A percentile compares a stretch with the other conserved stretches of the same genome.
Conservation (phyloP, 2,888 invertebrate species). For the Matsumyia berberina region DNA sequence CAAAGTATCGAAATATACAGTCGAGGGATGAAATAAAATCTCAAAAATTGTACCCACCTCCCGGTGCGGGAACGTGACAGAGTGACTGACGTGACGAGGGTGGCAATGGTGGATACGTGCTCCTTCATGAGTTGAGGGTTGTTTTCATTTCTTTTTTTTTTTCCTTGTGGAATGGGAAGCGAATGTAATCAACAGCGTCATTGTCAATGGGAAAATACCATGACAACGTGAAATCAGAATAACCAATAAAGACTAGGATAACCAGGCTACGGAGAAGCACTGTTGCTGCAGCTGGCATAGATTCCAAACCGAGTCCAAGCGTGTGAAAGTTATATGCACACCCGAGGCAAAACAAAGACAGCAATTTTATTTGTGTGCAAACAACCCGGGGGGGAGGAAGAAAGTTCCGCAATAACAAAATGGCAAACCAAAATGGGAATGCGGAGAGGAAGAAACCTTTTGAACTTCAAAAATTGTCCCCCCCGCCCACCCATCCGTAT, state of each 20-base stretch:
- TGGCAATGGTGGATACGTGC: conserved; percentile 21
- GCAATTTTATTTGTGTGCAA: conserved; percentile 18
- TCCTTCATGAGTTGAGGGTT: conserved; percentile 12
- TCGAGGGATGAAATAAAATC: conserved; percentile 64
- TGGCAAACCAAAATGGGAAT: background rate
- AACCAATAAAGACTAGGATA: conserved; percentile 52
- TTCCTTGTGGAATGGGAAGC: conserved; percentile 9
- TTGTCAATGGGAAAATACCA: conserved; percentile 57
- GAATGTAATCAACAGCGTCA: conserved; percentile 72
- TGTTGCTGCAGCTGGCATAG: conserved; percentile 57
- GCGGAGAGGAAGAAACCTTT: conserved; percentile 17
- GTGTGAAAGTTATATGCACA: conserved; percentile 42
- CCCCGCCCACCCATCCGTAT: background rate
- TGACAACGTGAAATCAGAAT: conserved; percentile 58
- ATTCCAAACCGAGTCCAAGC: conserved; percentile 18
- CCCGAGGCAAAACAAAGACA: conserved; percentile 9
- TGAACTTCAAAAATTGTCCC: conserved; percentile 58
- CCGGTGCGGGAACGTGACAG: conserved; percentile 62
- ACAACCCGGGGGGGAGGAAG: background rate
- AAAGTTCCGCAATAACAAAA: conserved; percentile 14
- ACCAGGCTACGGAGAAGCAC: conserved; percentile 4
- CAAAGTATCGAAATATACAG: conserved; percentile 71
- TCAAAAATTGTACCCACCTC: conserved; percentile 15
- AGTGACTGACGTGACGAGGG: conserved; percentile 47
- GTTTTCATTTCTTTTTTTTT: background rate